A percentile compares a stretch with the other conserved stretches of the same genome.
Evolutionary conservation across 2,113 vertebrate species (phyloP).

Genomic region (Nicator chloris): DNA sequence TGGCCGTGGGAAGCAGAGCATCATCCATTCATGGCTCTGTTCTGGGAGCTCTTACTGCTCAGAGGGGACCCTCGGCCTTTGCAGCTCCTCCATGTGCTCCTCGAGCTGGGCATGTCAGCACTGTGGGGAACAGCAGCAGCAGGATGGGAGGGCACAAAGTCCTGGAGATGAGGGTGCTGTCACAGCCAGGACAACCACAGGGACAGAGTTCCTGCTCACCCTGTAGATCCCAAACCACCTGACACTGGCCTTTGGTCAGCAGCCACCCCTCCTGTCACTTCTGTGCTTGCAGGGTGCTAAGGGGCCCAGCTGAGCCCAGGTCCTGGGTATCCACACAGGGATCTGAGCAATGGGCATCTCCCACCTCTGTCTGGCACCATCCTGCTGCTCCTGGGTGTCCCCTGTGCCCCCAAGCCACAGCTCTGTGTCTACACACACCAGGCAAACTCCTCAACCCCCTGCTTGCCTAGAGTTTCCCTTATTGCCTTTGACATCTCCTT

Average conservation of each 20-base stretch:
- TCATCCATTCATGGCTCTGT: rapidly evolving
- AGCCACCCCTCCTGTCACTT: not conserved
- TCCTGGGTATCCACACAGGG: not conserved
- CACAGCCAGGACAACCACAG: not conserved
- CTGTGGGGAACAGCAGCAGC: not conserved
- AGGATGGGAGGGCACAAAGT: not conserved
- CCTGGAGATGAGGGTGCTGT: not conserved
- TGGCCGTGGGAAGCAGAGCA: rapidly evolving
- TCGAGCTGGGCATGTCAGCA: rapidly evolving
- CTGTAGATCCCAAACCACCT: not conserved
- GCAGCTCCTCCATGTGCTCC: not conserved
- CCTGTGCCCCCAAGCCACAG: not conserved
- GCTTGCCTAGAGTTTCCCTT: not conserved
- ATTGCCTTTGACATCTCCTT: not conserved
- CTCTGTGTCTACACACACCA: rapidly evolving
- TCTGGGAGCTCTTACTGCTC: not conserved
- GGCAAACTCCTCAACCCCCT: not conserved
- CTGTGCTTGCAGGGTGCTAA: not conserved
- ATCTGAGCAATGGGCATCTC: not conserved
- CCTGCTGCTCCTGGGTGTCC: not conserved
- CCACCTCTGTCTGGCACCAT: not conserved
- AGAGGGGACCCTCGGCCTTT: rapidly evolving
- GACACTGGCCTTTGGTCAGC: rapidly evolving
- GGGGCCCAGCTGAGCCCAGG: not conserved
- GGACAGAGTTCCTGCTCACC: not conserved